Conservation (phyloP, 2,113 vertebrate genomes). For the Gyps fulvus region DNA sequence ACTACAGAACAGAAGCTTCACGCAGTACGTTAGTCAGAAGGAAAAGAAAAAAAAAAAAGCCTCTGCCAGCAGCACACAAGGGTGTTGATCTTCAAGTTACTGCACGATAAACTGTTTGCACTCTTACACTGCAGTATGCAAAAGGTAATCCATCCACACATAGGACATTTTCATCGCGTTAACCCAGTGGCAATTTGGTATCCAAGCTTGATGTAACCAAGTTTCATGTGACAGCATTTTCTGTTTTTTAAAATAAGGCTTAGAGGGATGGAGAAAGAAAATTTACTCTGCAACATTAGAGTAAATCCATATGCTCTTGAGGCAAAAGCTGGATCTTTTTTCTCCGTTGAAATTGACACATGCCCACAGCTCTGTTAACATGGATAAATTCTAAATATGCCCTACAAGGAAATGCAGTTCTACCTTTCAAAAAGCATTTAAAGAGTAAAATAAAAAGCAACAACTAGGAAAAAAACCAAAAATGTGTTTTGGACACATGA, state of each 20-base stretch:
- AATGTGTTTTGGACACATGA: neutral
- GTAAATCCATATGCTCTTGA: neutral
- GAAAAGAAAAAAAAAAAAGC: neutral
- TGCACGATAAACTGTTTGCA: neutral
- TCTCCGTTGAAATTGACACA: neutral
- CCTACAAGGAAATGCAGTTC: neutral
- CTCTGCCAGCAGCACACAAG: neutral
- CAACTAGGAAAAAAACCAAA: neutral
- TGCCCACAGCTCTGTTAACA: neutral
- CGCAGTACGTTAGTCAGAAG: accelerated
- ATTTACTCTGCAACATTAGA: neutral
- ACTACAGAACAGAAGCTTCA: neutral
- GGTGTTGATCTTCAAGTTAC: neutral
- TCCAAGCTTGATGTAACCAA: neutral
- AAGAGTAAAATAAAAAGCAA: neutral
- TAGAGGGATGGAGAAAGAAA: neutral
- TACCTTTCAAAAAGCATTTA: neutral
- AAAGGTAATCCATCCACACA: neutral
- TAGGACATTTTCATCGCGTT: accelerated
- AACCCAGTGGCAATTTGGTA: too few species aligned
- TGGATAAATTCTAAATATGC: accelerated
- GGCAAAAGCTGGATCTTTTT: neutral
- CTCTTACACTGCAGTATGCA: neutral
- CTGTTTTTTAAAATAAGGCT: neutral
- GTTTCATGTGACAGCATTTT: neutral